Evolutionary conservation across 2,888 invertebrate genomes (phyloP).

Genomic region (Cataglyphis cursor): DNA sequence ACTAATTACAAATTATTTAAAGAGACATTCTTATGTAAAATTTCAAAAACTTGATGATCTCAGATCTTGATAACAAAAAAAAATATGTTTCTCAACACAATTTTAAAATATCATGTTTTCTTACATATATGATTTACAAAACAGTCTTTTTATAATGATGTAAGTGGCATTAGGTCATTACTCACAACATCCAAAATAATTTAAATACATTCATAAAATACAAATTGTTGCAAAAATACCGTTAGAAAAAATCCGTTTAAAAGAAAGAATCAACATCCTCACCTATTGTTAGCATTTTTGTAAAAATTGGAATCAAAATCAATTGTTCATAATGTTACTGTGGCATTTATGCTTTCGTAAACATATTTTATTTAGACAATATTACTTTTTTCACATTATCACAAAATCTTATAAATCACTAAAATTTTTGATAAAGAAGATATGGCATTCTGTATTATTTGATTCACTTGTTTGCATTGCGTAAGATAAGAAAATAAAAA

Average conservation of each 20-base stretch:
- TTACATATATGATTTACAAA: not conserved
- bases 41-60: not conserved
- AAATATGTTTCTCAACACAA: not conserved
- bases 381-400: not conserved
- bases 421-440: slow-evolving; percentile 8
- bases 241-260: not conserved
- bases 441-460: not conserved
- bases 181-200: not conserved
- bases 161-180: not conserved
- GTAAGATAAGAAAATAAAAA: not conserved
- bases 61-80: not conserved
- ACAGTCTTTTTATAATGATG: not conserved
- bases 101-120: slow-evolving; percentile 1
- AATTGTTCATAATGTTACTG: not conserved
- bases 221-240: slow-evolving; percentile 1
- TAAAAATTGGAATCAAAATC: slow-evolving; percentile 2
- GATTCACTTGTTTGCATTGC: not conserved
- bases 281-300: not conserved
- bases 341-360: slow-evolving; percentile 57
- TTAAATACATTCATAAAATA: not conserved
- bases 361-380: slow-evolving; percentile 53
- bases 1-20: slow-evolving; percentile 19
- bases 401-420: not conserved
- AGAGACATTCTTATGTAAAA: not conserved
- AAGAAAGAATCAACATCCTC: not conserved